These are phyloP conservation scores for Heliconius hewitsoni DNA, from an alignment of 1,140 invertebrate species.

Conservation along the genomic window DNA sequence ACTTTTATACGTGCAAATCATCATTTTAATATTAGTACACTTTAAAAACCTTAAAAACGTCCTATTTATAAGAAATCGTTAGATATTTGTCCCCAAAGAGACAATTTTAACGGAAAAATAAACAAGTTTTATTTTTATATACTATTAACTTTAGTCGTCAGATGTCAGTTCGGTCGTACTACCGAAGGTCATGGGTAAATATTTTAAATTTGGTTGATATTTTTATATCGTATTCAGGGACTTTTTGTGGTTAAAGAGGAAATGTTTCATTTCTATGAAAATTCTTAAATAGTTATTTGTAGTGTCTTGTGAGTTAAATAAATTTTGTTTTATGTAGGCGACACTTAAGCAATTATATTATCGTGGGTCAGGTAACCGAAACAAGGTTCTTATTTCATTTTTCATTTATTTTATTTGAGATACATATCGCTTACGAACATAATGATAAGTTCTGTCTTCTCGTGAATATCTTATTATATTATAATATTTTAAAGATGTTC, in stretches of 20 bases:
- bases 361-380: no score
- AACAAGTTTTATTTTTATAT: constrained; percentile 8
- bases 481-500: no score
- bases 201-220: constrained; percentile 5
- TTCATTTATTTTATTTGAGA: no score
- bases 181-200: constrained; percentile 3
- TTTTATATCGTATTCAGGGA: constrained; percentile 10
- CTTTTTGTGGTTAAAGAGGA: constrained; percentile 1
- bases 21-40: no score
- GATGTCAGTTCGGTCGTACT: constrained; percentile 8
- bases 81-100: background rate
- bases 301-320: background rate
- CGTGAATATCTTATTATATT: no score
- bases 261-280: background rate
- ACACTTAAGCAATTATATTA: no score
- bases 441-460: no score
- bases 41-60: background rate
- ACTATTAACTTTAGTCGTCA: background rate
- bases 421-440: no score
- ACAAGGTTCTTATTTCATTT: no score
- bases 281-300: background rate
- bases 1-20: no score
- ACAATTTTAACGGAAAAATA: background rate
- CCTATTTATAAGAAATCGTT: background rate
- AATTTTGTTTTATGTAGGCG: no score